A percentile compares a stretch with the other conserved stretches of the same genome.
These are phyloP conservation scores for Sarcophaga caerulescens DNA, from an alignment of 2,888 invertebrate species.

Conservation along the genomic window DNA sequence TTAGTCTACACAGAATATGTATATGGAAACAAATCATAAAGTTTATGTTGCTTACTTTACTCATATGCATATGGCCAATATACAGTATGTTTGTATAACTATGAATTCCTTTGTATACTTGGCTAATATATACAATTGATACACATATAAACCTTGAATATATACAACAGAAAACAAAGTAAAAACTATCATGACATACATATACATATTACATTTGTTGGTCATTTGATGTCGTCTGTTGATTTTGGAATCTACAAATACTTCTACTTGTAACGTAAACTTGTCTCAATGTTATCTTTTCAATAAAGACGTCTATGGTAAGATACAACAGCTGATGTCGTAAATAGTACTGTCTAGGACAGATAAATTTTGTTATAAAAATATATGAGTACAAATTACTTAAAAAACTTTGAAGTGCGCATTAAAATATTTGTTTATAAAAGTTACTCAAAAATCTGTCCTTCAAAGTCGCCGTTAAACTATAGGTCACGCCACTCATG, in stretches of 20 bases:
- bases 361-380: too few species aligned
- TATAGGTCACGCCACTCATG: too few species aligned
- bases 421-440: too few species aligned
- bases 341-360: too few species aligned
- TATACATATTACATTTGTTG: constrained; percentile 13
- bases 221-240: constrained; percentile 46
- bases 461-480: too few species aligned
- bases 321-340: too few species aligned
- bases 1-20: too few species aligned
- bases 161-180: not conserved
- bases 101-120: not conserved
- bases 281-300: too few species aligned
- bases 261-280: not conserved
- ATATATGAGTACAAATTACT: too few species aligned
- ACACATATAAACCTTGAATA: not conserved
- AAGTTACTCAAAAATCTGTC: too few species aligned
- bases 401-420: too few species aligned
- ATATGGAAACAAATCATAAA: not conserved
- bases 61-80: not conserved
- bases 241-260: constrained; percentile 14
- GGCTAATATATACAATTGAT: not conserved
- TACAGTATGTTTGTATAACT: not conserved
- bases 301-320: too few species aligned
- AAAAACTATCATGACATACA: not conserved
- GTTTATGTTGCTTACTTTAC: not conserved